Base-by-base conservation (phyloP, 2,113 vertebrate species). In the Gavialis gangeticus region DNA sequence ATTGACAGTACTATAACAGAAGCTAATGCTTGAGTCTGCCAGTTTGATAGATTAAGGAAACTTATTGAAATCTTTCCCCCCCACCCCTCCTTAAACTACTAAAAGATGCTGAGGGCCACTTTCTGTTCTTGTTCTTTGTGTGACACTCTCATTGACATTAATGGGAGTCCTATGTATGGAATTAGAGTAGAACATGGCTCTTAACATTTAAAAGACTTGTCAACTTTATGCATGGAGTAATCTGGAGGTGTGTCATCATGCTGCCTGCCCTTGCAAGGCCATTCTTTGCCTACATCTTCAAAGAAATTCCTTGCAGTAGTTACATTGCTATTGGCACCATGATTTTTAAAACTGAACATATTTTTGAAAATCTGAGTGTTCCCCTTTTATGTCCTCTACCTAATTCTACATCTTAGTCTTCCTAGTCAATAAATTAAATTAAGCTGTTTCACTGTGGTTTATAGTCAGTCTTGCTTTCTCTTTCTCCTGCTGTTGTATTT, bases 11-110 rank as follows among this genome's bases (percentile, higher is more conserved):
- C 89, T 96, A 96, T 97, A 95, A 88, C 71, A 93, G 92, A 71
- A 93, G 95, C 77, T 97, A 95, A 96, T 94, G 95, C 88, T 89
- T 7, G 77, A 91, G 89, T 92, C 92, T 95, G 92, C 93, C 92
- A 85, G 95, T 92, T 94, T 93, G 94, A 95, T 96, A 94, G 92
- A 96, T 95, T 97, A 95, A 97, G 87, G 95, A 94, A 97, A 97
- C 64, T 89, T 95, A 96, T 96, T 97, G 95, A 96, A 96, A 95
- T 95, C 12, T 90, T 85, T 93, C 58, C 87, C 90, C 21, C 89
- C 91, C 89, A 86, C 58, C 57, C 6, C n/a, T 6, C 19, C 22
- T 34, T 63, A 54, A 82, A 95, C 80, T 83, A 93, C 82, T 91
- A 81, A 91, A 95, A 96, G 94, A 93, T 93, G 89, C 93, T 91